Evolutionary conservation across 2,113 vertebrate genomes (phyloP), one percentile per base, ranked within the genome.

Genomic region (Paramormyrops kingsleyae): DNA sequence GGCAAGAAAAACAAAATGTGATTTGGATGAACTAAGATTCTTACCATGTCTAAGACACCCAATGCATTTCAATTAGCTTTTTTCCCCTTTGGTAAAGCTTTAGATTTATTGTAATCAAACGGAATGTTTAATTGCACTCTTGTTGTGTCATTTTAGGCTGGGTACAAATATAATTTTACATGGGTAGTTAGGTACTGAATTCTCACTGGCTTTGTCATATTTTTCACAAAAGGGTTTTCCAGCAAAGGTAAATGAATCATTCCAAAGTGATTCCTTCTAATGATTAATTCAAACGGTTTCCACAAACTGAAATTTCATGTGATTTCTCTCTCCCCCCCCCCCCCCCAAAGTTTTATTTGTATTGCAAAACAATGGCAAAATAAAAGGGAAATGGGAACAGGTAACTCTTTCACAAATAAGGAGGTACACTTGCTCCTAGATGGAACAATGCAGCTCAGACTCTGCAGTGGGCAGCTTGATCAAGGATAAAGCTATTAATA

Each of bases 251-350:
- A 47, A 89, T 86, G 44, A 85, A 89, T 87, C 83, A 89, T 59
- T 31, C 15, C 21, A 12, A 24, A 19, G 24, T 4, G 53, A 85
- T 66, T 70, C n/a, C 56, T 62, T 56, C 83, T 86, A 21, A 70
- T 86, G 53, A 84, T 86, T 89, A 56, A 85, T 86, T 86, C n/a
- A 89, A 89, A 84, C 6, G 21, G 50, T 21, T 89, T 50, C 35
- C 74, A 80, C 74, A 89, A 21, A 89, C 70, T 42, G 17, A 62
- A 74, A 3, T 85, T 89, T 47, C 42, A 49, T 42, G 24, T 35
- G 15, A 53, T 62, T 84, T 2, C 52, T 9, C n/a, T 12, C 44
- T 46, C 3, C 5, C 42, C 24, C 42, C 21, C 44, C 59, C 0
- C 19, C n/a, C n/a, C n/a, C n/a, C 6, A 44, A 59, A 77, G 31